Evolutionary conservation across 2,888 invertebrate species (phyloP), one percentile per base, ranked within the genome.

Genomic region (Drosophila flavopinicola): DNA sequence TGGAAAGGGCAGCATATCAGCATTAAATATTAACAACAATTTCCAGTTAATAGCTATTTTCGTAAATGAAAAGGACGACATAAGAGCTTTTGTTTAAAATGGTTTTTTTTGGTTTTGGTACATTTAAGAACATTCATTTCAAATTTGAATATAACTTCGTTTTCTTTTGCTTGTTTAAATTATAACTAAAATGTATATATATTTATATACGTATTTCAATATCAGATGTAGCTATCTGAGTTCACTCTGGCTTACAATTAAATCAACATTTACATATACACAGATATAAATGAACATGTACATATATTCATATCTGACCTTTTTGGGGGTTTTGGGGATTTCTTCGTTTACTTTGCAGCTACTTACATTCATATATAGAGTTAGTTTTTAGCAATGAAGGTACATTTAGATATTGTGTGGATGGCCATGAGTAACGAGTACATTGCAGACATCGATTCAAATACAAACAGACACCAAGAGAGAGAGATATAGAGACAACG

Each of bases 221-320:
- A 63, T 71, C 70, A 75, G 71, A 71, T 71, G 59, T 37, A 47
- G 1, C 24, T 54, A 75, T 64, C 66, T 38, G 68, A 42, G 59
- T 45, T 65, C 33, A 63, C 56, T 67, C 60, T 67, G 66, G 52
- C 86, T 80, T 86, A 80, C 57, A 80, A 80, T 53, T 84, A 86
- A 53, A 75, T 80, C 56, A 87, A 82, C 87, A 87, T 87, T 72
- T 87, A 87, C 71, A 85, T 85, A 82, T 75, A 85, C 71, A 86
- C 71, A 83, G 63, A 72, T 69, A 69, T 51, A 66, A 41, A 41
- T 59, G 56, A 57, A 59, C 45, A 68, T 57, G 53, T 33, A 74
- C 27, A 72, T 17, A 49, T 66, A 52, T 44, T 74, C 35, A 74
- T 45, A 74, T 68, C 64, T 57, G 64, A 39, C 11, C 47, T 53